phyloP scores from a whole-genome alignment of 2,888 invertebrate genomes.

The Callimorpha dominula region DNA sequence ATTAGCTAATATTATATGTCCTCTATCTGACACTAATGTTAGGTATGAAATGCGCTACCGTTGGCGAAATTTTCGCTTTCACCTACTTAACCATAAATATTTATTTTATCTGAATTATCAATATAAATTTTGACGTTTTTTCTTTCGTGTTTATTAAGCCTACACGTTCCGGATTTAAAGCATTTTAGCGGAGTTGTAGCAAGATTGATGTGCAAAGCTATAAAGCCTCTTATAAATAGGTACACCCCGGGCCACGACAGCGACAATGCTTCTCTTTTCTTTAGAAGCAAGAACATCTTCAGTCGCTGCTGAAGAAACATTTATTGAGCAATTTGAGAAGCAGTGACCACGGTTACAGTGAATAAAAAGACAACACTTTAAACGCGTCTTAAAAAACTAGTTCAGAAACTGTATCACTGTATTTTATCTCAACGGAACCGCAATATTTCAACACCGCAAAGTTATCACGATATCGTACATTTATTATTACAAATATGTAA shows the following conservation, averaged over 20 bases:
- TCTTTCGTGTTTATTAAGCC: background rate
- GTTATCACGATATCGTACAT: slow-evolving; percentile 26
- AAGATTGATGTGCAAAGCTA: background rate
- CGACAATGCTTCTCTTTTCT: no score
- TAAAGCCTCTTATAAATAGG: background rate
- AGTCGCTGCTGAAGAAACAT: no score
- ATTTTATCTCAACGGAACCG: background rate
- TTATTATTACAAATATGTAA: slow-evolving; percentile 41
- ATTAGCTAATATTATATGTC: slow-evolving; percentile 28
- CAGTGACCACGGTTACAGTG: no score
- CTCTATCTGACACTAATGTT: background rate
- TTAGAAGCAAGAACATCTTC: background rate
- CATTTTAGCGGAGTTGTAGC: background rate
- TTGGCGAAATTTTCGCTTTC: slow-evolving; percentile 18
- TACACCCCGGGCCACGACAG: no score
- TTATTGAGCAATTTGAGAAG: no score
- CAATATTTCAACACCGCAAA: background rate
- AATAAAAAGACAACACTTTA: no score
- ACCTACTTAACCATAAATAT: background rate
- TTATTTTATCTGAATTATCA: background rate
- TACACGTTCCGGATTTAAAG: no score
- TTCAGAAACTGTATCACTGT: background rate
- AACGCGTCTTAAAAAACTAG: no score
- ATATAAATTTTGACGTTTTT: background rate
- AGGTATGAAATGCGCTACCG: background rate